These are phyloP conservation scores for Caloenas nicobarica DNA, from an alignment of 2,113 vertebrate genomes.

Conservation along the genomic window DNA sequence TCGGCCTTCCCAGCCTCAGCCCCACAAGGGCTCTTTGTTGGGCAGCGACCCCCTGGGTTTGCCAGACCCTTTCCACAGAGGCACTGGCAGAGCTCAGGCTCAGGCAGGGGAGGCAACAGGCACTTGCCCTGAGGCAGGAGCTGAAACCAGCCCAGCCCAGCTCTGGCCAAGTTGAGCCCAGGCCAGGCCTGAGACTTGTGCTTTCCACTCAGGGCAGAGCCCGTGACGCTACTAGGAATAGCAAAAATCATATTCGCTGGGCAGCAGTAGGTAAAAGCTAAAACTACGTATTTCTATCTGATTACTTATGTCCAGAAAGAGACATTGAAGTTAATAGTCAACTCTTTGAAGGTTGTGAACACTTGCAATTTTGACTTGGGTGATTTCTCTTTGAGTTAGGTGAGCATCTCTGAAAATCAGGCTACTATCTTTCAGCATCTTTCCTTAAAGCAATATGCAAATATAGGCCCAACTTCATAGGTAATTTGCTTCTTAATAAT, in stretches of 20 bases:
- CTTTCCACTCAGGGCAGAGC: not conserved
- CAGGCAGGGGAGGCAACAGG: not conserved
- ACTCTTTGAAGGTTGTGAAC: not conserved
- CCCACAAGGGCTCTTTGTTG: not conserved
- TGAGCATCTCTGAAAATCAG: not conserved
- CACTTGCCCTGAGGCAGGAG: fast-evolving
- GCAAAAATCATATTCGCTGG: not conserved
- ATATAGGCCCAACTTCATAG: not conserved
- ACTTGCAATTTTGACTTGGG: not conserved
- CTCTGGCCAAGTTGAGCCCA: not conserved
- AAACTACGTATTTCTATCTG: not conserved
- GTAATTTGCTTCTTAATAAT: not conserved
- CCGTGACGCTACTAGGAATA: not conserved
- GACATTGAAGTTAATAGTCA: not conserved
- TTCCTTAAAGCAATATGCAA: not conserved
- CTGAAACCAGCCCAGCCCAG: not conserved
- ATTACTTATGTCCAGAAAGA: not conserved
- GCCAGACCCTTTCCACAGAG: not conserved
- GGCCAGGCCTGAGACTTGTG: not conserved
- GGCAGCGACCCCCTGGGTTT: not conserved
- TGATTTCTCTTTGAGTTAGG: not conserved
- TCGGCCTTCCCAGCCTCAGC: not conserved
- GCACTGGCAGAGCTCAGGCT: not conserved
- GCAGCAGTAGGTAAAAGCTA: not conserved
- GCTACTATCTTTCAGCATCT: not conserved